phyloP scores from a whole-genome alignment of 2,113 vertebrate species.

The Cyphomyrus discorhynchus region DNA sequence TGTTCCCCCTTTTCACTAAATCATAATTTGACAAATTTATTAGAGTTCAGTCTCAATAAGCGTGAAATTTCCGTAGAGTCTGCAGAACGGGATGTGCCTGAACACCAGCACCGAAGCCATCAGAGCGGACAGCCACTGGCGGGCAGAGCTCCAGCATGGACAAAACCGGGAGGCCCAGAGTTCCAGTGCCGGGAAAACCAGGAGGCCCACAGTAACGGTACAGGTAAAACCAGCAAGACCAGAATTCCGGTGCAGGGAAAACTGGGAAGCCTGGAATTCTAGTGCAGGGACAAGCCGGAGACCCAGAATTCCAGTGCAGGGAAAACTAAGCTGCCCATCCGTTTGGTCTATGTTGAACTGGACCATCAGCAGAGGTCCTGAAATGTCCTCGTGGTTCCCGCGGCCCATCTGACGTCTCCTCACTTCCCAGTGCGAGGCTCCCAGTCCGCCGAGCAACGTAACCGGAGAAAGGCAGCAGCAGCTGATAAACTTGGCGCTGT shows the following conservation, averaged over 20 bases:
- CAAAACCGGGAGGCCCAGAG: neutral
- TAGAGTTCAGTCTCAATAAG: neutral
- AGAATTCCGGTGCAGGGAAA: neutral
- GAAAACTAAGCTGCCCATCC: neutral
- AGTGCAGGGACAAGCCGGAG: neutral
- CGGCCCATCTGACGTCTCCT: neutral
- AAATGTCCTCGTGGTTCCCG: neutral
- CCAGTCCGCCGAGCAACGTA: neutral
- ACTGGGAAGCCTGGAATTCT: neutral
- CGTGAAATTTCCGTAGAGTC: neutral
- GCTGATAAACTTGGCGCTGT: neutral
- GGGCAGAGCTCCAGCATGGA: neutral
- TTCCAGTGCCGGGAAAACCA: neutral
- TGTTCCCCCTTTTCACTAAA: neutral
- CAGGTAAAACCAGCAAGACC: neutral
- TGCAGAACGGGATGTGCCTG: neutral
- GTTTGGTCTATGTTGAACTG: neutral
- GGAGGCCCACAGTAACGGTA: neutral
- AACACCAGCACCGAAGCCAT: neutral
- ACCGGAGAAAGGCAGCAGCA: neutral
- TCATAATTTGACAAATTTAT: neutral
- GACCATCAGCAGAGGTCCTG: neutral
- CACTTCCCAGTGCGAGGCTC: neutral
- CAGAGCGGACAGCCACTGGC: neutral
- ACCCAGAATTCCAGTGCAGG: neutral